These are phyloP conservation scores for Leucoptera coffeella DNA, from an alignment of 2,888 invertebrate species.

Conservation along the genomic window DNA sequence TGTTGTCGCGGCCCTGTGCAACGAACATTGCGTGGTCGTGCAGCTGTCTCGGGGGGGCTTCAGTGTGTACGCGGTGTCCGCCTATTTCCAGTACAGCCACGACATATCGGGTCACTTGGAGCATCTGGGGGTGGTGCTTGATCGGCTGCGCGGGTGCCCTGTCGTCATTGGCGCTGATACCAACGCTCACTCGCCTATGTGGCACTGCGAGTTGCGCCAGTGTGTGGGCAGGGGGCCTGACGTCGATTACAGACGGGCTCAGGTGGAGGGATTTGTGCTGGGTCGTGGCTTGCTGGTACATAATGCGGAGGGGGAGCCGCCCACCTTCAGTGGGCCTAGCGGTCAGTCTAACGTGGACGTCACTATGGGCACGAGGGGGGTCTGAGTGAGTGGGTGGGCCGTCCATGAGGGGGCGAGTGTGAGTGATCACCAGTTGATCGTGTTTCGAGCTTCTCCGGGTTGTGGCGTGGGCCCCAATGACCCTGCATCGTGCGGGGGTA, in stretches of 20 bases:
- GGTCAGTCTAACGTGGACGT: constrained; percentile 2
- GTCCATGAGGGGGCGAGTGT: neutral
- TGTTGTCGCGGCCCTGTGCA: constrained; percentile 7
- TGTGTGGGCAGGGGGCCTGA: constrained; percentile 1
- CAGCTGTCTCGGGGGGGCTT: constrained; percentile 2
- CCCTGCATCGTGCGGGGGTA: neutral
- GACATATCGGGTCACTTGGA: constrained; percentile 6
- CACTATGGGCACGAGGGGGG: neutral
- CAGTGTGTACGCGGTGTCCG: constrained; percentile 7
- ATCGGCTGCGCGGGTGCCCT: constrained; percentile 1
- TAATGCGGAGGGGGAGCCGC: constrained; percentile 1
- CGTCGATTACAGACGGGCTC: neutral
- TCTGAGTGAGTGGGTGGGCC: neutral
- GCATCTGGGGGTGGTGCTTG: neutral
- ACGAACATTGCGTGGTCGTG: constrained; percentile 6
- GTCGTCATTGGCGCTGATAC: constrained; percentile 2
- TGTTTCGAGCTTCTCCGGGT: neutral
- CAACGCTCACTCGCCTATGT: constrained; percentile 4
- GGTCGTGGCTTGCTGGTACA: neutral
- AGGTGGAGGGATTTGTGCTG: constrained; percentile 2
- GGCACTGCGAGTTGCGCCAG: neutral
- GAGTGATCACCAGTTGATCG: constrained; percentile 4
- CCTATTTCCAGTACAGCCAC: constrained; percentile 9
- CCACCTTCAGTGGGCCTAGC: constrained; percentile 1
- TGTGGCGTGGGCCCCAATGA: neutral